phyloP scores from a whole-genome alignment of 1,140 invertebrate genomes.

The Acromyrmex echinatior region DNA sequence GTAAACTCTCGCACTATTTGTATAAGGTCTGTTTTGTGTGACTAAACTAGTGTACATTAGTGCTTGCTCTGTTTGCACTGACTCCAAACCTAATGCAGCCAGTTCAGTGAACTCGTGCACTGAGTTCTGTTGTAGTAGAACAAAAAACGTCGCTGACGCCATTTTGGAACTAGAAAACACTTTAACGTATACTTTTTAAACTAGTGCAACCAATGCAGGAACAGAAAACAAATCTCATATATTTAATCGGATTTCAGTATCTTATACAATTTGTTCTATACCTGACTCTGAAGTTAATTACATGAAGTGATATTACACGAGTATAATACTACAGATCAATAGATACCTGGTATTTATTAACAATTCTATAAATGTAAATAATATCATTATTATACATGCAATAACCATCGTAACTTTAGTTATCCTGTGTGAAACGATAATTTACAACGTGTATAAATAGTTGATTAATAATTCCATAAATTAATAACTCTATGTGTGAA shows the following conservation, averaged over 20 bases:
- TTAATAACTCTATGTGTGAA: constrained; percentile 23
- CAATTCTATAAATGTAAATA: constrained; percentile 53
- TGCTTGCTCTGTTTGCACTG: no score
- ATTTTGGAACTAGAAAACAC: no score
- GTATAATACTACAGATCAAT: constrained; percentile 37
- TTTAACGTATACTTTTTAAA: no score
- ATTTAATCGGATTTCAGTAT: constrained; percentile 2
- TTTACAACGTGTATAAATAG: constrained; percentile 24
- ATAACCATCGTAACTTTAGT: constrained; percentile 23
- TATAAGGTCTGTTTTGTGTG: no score
- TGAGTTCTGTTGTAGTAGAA: no score
- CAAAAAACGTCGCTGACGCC: no score
- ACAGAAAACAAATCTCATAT: no score
- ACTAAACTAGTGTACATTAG: no score
- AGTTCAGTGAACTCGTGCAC: no score
- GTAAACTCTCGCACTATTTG: no score
- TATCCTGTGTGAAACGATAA: constrained; percentile 32
- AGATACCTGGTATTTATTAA: constrained; percentile 50
- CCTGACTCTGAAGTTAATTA: constrained; percentile 27
- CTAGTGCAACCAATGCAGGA: no score
- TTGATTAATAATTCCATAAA: constrained; percentile 51
- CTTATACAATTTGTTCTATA: neutral
- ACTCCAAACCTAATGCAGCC: no score
- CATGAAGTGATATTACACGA: constrained; percentile 4
- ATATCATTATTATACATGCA: constrained; percentile 29